Evolutionary conservation across 2,888 invertebrate species (phyloP).

Genomic region (Latheticus oryzae): DNA sequence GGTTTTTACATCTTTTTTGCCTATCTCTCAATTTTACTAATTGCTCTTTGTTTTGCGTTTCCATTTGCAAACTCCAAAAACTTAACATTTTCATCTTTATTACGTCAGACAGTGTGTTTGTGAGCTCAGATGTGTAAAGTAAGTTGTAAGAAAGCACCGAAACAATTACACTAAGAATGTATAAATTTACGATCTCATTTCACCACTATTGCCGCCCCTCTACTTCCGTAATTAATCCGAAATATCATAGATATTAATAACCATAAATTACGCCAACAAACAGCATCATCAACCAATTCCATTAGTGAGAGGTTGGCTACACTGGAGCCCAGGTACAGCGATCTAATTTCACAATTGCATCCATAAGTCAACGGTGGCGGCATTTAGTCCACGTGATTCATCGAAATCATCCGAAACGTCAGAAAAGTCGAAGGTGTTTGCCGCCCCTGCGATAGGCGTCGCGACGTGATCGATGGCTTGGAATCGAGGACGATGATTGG

Average conservation of each 20-base stretch:
- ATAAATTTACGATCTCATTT: slow-evolving; percentile 29
- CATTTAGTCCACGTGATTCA: slow-evolving; percentile 25
- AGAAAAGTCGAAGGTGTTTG: slow-evolving; percentile 22
- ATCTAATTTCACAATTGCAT: slow-evolving; percentile 65
- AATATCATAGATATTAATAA: slow-evolving; percentile 62
- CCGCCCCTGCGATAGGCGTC: slow-evolving; percentile 48
- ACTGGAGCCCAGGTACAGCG: slow-evolving; percentile 51
- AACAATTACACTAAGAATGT: slow-evolving; percentile 34
- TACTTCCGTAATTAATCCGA: slow-evolving; percentile 52
- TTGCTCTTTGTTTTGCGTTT: neutral
- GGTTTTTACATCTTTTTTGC: neutral
- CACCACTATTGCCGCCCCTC: slow-evolving; percentile 7
- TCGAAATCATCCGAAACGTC: slow-evolving; percentile 27
- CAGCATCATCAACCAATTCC: slow-evolving; percentile 62
- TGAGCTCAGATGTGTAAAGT: slow-evolving; percentile 27
- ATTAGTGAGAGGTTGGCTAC: slow-evolving; percentile 54
- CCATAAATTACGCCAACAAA: slow-evolving; percentile 64
- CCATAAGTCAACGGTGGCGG: slow-evolving; percentile 63
- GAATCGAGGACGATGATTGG: slow-evolving; percentile 50
- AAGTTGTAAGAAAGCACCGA: slow-evolving; percentile 25
- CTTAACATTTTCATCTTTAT: slow-evolving; percentile 3
- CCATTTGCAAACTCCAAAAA: neutral
- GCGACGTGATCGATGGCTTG: slow-evolving; percentile 57
- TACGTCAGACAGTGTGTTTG: neutral
- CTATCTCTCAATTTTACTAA: too few relatives aligned